Percentiles rank a stretch among this genome's conserved stretches.
phyloP scores from a whole-genome alignment of 2,797 vertebrate genomes.

The Lagodon rhomboides region DNA sequence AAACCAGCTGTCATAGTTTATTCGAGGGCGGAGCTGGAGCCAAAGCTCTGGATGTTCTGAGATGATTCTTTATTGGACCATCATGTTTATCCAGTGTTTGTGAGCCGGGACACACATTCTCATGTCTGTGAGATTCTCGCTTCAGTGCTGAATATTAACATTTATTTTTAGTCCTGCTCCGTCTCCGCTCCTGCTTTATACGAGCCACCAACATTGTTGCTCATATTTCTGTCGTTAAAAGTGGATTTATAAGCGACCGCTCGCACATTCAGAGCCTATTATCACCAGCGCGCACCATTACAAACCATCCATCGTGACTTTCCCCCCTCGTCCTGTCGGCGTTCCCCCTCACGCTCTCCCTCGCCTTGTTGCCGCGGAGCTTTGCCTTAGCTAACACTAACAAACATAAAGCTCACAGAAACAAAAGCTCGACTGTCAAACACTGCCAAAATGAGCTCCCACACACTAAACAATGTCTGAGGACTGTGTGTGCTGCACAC shows the following conservation, averaged over 20 bases:
- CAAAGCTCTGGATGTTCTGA: constrained; percentile 45
- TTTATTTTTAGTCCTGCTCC: constrained; percentile 47
- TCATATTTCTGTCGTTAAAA: constrained; percentile 29
- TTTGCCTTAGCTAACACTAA: constrained; percentile 67
- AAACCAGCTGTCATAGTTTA: constrained; percentile 69
- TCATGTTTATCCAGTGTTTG: constrained; percentile 37
- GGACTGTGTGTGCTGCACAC: constrained; percentile 63
- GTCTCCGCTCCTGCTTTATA: constrained; percentile 15
- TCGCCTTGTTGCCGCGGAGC: constrained; percentile 61
- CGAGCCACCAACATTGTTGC: constrained; percentile 15
- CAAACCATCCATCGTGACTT: constrained; percentile 51
- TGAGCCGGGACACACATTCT: constrained; percentile 29
- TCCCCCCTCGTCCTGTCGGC: constrained; percentile 36
- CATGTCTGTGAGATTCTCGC: constrained; percentile 32
- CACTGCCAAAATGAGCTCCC: constrained; percentile 80
- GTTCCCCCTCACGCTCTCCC: constrained; percentile 51
- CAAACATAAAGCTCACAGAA: constrained; percentile 70
- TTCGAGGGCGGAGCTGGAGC: constrained; percentile 34
- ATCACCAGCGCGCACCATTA: constrained; percentile 33
- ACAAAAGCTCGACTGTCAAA: constrained; percentile 76
- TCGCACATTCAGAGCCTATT: constrained; percentile 40
- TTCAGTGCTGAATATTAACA: constrained; percentile 24
- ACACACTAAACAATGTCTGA: constrained; percentile 80
- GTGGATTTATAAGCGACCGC: constrained; percentile 31
- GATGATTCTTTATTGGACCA: constrained; percentile 48